A percentile compares a stretch with the other conserved stretches of the same genome.
phyloP scores from a whole-genome alignment of 35 echinoderm and acorn worm species.

The Hemicentrotus pulcherrimus region DNA sequence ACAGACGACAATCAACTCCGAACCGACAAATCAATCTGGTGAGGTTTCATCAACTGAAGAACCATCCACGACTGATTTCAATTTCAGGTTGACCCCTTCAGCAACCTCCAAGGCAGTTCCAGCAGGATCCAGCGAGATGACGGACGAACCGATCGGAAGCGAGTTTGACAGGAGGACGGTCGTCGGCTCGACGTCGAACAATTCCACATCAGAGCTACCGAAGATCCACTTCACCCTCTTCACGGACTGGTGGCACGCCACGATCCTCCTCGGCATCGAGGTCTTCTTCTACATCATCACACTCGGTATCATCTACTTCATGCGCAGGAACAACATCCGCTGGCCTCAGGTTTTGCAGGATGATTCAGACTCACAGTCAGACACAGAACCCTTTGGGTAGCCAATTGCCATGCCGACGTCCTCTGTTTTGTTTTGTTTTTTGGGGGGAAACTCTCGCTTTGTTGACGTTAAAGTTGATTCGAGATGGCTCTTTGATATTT shows the following conservation, averaged over 20 bases:
- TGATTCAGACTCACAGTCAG: conserved; percentile 31
- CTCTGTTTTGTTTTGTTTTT: too few species aligned
- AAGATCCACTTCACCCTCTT: conserved; percentile 31
- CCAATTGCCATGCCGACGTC: neutral
- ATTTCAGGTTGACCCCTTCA: too few species aligned
- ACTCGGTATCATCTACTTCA: conserved; percentile 24
- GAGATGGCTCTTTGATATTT: too few species aligned
- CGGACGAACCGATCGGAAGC: neutral
- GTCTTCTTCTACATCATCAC: conserved; percentile 29
- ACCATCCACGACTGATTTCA: too few species aligned
- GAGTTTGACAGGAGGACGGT: neutral
- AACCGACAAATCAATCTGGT: too few species aligned
- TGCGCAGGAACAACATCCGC: conserved; percentile 31
- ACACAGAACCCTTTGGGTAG: neutral
- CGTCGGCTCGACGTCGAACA: neutral
- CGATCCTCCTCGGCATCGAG: conserved; percentile 12
- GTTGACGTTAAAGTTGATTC: too few species aligned
- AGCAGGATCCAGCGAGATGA: neutral
- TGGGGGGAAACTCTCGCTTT: too few species aligned
- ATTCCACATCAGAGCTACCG: neutral
- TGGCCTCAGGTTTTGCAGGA: conserved; percentile 31
- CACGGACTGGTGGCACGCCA: conserved; percentile 43
- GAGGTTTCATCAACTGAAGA: too few species aligned
- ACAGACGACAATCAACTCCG: too few species aligned
- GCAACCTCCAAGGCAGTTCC: neutral